phyloP scores from a whole-genome alignment of 2,797 vertebrate species.

The Taenioides sp. region DNA sequence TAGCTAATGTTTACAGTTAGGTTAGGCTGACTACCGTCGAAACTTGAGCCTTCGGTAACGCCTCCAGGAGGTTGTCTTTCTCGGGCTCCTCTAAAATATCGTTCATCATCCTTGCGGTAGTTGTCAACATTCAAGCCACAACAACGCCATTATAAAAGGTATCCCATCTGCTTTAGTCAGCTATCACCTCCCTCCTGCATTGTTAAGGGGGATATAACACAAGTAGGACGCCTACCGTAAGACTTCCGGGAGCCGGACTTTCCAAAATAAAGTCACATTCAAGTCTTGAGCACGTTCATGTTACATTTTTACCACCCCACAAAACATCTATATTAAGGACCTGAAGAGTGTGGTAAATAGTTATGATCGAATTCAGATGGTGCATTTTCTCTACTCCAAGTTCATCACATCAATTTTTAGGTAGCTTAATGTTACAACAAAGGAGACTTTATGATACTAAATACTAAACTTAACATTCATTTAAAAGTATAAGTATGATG shows the following conservation, averaged over 20 bases:
- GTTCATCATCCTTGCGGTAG: conserved; percentile 70
- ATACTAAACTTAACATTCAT: too few relatives aligned
- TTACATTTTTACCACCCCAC: too few relatives aligned
- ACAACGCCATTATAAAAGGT: conserved; percentile 38
- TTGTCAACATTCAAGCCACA: conserved; percentile 53
- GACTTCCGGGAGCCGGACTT: conserved; percentile 19
- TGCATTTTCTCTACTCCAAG: too few relatives aligned
- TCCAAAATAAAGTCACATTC: conserved; percentile 15
- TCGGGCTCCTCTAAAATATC: conserved; percentile 78
- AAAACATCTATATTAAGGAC: too few relatives aligned
- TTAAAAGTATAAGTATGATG: too few relatives aligned
- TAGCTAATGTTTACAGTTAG: conserved; percentile 26
- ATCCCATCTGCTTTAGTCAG: conserved; percentile 28
- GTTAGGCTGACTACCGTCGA: conserved; percentile 52
- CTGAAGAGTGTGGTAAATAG: too few relatives aligned
- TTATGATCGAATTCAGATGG: too few relatives aligned
- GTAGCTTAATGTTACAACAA: too few relatives aligned
- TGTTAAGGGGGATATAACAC: not conserved
- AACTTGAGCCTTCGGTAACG: conserved; percentile 47
- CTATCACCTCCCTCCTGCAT: conserved; percentile 3
- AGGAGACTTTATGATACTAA: too few relatives aligned
- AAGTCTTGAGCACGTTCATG: too few relatives aligned
- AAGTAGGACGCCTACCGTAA: not conserved
- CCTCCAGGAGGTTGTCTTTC: conserved; percentile 65
- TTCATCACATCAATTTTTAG: too few relatives aligned